A percentile compares a stretch with the other conserved stretches of the same genome.
These are phyloP conservation scores for Odontomachus brunneus DNA, from an alignment of 1,140 invertebrate species.

Conservation along the genomic window DNA sequence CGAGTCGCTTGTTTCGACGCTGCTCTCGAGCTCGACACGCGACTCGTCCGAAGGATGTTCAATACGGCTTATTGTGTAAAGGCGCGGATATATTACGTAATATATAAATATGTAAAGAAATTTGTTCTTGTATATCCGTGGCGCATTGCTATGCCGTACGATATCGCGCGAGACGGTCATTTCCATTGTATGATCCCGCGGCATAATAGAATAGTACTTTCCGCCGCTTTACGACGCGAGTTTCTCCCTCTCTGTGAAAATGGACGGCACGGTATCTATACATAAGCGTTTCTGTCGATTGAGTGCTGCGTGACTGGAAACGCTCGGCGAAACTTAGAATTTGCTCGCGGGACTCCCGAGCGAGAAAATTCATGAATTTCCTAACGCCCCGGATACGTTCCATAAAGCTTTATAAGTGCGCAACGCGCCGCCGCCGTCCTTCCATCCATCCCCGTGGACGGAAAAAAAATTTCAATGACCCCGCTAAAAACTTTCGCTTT, in stretches of 20 bases:
- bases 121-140: background rate
- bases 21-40: too few species aligned
- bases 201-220: conserved; percentile 56
- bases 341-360: conserved; percentile 2
- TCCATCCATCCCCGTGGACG: background rate
- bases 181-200: conserved; percentile 29
- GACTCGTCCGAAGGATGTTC: too few species aligned
- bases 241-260: conserved; percentile 21
- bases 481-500: conserved; percentile 4
- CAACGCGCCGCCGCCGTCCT: too few species aligned
- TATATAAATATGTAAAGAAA: too few species aligned
- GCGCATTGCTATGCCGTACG: background rate
- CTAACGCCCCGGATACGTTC: conserved; percentile 19
- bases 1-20: too few species aligned
- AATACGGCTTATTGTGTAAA: too few species aligned
- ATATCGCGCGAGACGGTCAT: conserved; percentile 27
- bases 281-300: conserved; percentile 35
- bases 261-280: conserved; percentile 21
- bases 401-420: conserved; percentile 27
- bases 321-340: conserved; percentile 41
- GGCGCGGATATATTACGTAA: too few species aligned
- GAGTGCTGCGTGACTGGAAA: conserved; percentile 51
- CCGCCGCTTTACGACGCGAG: conserved; percentile 36
- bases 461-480: background rate
- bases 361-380: conserved; percentile 38